Conservation (phyloP, 2,797 vertebrate genomes). For the Siniperca scherzeri region DNA sequence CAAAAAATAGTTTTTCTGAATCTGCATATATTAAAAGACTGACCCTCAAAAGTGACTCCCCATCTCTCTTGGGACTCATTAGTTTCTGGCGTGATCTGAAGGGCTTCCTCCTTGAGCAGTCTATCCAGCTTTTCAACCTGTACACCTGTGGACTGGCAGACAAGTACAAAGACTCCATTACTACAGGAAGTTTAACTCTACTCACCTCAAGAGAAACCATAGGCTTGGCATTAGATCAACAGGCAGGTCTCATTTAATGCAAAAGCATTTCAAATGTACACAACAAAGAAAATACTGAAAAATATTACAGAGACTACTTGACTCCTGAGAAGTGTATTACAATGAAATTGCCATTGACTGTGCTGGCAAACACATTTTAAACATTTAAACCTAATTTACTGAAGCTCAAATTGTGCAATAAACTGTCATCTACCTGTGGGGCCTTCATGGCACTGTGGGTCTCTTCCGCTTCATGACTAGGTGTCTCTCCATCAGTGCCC, state of each 20-base stretch:
- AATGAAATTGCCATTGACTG: background rate
- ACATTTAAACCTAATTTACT: background rate
- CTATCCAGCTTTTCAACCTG: slow-evolving; percentile 71
- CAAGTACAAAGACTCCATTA: slow-evolving; percentile 9
- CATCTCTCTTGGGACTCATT: slow-evolving; percentile 73
- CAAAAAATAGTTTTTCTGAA: background rate
- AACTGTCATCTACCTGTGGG: slow-evolving; percentile 53
- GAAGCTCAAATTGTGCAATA: background rate
- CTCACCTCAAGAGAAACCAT: slow-evolving; percentile 1
- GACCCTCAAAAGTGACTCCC: slow-evolving; percentile 79
- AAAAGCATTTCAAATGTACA: background rate
- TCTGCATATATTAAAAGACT: slow-evolving; percentile 29
- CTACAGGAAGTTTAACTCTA: background rate
- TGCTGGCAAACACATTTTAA: background rate
- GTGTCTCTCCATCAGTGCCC: slow-evolving; percentile 47
- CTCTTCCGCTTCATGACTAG: slow-evolving; percentile 47
- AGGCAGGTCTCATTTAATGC: background rate
- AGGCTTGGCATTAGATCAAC: background rate
- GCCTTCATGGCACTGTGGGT: slow-evolving; percentile 20
- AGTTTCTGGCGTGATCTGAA: slow-evolving; percentile 56
- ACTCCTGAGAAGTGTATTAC: background rate
- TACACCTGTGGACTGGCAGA: slow-evolving; percentile 58
- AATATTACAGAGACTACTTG: background rate
- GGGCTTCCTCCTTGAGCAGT: slow-evolving; percentile 80
- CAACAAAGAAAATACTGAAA: background rate